phyloP scores from a whole-genome alignment of 2,888 invertebrate genomes.

The Lithophane ornitopus region DNA sequence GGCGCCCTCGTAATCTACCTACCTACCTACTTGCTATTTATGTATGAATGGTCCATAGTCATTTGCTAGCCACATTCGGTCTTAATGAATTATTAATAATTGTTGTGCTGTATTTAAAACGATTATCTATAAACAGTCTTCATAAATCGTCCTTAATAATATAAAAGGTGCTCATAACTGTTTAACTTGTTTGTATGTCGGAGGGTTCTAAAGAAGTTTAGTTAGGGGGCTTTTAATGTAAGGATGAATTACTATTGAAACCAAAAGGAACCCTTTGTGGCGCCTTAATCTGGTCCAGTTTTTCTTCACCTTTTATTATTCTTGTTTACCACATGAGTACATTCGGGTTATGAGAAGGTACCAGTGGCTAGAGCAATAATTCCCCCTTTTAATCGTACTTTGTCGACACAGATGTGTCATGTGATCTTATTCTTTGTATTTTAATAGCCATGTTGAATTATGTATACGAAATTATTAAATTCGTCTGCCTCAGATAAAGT shows the following conservation, averaged over 20 bases:
- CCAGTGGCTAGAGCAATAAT: slow-evolving; percentile 74
- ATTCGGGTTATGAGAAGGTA: slow-evolving; percentile 69
- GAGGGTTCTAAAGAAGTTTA: slow-evolving; percentile 47
- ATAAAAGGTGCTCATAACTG: slow-evolving; percentile 60
- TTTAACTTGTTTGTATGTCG: slow-evolving; percentile 70
- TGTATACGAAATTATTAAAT: slow-evolving; percentile 63
- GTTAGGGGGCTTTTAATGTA: slow-evolving; percentile 64
- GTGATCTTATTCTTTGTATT: slow-evolving; percentile 69
- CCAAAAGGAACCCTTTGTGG: slow-evolving; percentile 78
- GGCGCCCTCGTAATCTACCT: not conserved
- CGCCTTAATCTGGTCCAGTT: slow-evolving; percentile 83
- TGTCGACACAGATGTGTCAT: slow-evolving; percentile 79
- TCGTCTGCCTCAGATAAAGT: slow-evolving; percentile 26
- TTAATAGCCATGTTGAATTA: slow-evolving; percentile 67
- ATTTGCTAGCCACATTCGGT: slow-evolving; percentile 3
- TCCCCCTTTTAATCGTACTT: slow-evolving; percentile 78
- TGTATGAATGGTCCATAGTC: not conserved
- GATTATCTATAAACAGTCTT: slow-evolving; percentile 27
- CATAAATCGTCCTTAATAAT: slow-evolving; percentile 27
- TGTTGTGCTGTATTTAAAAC: slow-evolving; percentile 12
- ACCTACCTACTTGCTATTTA: not conserved
- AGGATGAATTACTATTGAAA: slow-evolving; percentile 63
- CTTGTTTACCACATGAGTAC: slow-evolving; percentile 81
- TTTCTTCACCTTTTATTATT: slow-evolving; percentile 78
- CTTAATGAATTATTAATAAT: slow-evolving; percentile 13